phyloP scores from a whole-genome alignment of 2,797 vertebrate genomes.

The Chiloscyllium punctatum region DNA sequence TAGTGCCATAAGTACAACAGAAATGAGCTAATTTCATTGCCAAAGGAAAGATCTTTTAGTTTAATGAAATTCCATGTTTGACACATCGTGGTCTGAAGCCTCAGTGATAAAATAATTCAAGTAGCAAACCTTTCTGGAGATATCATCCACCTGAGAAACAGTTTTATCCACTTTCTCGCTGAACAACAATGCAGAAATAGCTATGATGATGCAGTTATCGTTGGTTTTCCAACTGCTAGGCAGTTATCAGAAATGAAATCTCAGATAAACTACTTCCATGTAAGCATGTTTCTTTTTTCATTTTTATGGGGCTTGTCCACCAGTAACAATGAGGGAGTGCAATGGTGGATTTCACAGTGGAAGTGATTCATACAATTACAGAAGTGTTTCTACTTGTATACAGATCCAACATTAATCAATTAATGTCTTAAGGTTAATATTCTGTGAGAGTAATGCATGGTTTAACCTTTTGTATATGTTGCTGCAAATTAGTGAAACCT shows the following conservation, averaged over 20 bases:
- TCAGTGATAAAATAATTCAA: background rate
- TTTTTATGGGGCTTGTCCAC: background rate
- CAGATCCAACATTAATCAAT: background rate
- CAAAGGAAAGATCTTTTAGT: background rate
- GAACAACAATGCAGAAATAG: background rate
- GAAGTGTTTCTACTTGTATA: background rate
- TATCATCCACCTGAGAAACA: background rate
- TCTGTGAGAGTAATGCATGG: background rate
- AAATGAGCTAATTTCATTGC: background rate
- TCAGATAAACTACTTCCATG: background rate
- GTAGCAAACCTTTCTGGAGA: background rate
- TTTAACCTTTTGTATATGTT: background rate
- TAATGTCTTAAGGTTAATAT: background rate
- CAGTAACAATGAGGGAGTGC: background rate
- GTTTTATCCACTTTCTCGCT: background rate
- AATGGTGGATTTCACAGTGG: background rate
- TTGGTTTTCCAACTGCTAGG: background rate
- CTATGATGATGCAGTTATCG: background rate
- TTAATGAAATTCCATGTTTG: background rate
- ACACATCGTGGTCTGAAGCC: background rate
- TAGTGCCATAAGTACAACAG: background rate
- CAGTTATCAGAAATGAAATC: background rate
- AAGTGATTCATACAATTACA: background rate
- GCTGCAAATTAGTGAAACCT: background rate
- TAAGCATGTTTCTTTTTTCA: background rate